Conservation (phyloP, 1,140 invertebrate species). For the Zaprionus davidi region DNA sequence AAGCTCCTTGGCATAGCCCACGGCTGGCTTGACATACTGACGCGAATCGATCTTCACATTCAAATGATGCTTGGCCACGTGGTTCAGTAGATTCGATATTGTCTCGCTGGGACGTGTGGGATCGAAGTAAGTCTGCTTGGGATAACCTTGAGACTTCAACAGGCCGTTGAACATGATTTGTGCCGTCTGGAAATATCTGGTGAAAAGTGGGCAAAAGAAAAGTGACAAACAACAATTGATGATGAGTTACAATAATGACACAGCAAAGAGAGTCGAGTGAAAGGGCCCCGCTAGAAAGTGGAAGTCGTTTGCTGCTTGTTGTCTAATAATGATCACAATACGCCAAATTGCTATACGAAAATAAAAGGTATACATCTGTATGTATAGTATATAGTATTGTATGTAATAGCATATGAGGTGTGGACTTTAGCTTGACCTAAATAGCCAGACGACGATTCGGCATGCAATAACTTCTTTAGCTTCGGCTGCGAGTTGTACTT, state of each 20-base stretch:
- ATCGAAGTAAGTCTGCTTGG: constrained; percentile 89
- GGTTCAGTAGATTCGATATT: constrained; percentile 87
- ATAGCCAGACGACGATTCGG: constrained; percentile 23
- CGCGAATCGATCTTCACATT: constrained; percentile 89
- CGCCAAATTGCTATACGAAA: not conserved
- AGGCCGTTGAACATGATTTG: constrained; percentile 91
- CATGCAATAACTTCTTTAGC: constrained; percentile 56
- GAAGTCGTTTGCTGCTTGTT: constrained; percentile 57
- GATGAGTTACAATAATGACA: constrained; percentile 54
- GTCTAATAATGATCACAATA: constrained; percentile 46
- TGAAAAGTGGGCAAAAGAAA: constrained; percentile 76
- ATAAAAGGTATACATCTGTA: constrained; percentile 19
- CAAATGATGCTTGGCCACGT: constrained; percentile 88
- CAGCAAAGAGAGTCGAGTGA: constrained; percentile 64
- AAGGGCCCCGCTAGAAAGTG: constrained; percentile 76
- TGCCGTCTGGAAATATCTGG: constrained; percentile 88
- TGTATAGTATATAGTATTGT: not conserved
- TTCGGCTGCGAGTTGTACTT: constrained; percentile 36
- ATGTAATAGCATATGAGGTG: constrained; percentile 5
- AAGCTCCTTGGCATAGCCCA: constrained; percentile 89
- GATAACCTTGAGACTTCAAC: constrained; percentile 90
- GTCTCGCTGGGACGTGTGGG: constrained; percentile 88
- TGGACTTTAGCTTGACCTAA: constrained; percentile 53
- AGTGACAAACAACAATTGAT: constrained; percentile 48
- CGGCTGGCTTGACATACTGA: constrained; percentile 90